Evolutionary conservation across 2,113 vertebrate species (phyloP), one percentile per base, ranked within the genome.

Genomic region (Herpetotheres cachinnans): DNA sequence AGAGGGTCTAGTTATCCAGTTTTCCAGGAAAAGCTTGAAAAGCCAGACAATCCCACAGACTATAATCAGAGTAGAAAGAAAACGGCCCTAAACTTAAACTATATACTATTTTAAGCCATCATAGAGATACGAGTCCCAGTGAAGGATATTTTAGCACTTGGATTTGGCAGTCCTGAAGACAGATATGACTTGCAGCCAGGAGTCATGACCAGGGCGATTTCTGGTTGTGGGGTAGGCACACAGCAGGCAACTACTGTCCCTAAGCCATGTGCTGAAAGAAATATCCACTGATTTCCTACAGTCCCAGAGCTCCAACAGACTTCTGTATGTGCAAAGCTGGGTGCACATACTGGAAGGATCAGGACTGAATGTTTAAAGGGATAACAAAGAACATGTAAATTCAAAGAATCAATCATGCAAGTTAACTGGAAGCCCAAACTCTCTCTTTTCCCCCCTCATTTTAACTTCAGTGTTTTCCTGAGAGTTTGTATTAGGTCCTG

Each of bases 351-450:
- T n/a, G 20, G 20, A 82, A 58, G 52, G 38, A 66, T 71, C 27
- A 24, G 50, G 40, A 70, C 36, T 13, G 38, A 46, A 36, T 3
- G 6, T 46, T 80, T 71, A 16, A 56, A 84, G 9, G 34, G 2
- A 19, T 56, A 42, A 47, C 18, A 50, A 50, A 73, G 54, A 67
- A n/a, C 10, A n/a, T 0, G 0, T 15, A 54, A 54, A 73, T 17
- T 77, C 1, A 49, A 42, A 56, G 78, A 82, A 11, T 46, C 19
- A 50, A 27, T 32, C 29, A 19, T 10, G 3, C 5, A 44, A 73
- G 42, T 71, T 46, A 74, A 30, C 46, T 2, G 1, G 61, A 81
- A 81, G 16, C 13, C 34, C 46, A 66, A 58, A 73, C 10, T 38
- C 42, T 7, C 30, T 44, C 18, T 46, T 79, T 54, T 7, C 18